Evolutionary conservation across 2,888 invertebrate genomes (phyloP).

Genomic region (Deladenus siricidicola): DNA sequence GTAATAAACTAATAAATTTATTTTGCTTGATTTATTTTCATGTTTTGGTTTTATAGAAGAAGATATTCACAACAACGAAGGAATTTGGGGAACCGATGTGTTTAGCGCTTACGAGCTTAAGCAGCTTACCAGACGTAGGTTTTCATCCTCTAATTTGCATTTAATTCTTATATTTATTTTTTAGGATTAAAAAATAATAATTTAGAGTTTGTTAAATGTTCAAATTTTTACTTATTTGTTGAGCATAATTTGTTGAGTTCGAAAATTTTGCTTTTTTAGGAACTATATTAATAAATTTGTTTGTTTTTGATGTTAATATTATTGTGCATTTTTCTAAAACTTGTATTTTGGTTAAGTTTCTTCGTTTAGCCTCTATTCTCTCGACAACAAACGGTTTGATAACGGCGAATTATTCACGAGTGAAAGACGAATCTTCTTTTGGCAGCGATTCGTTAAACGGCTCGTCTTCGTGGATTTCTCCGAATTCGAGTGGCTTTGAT

Average conservation of each 20-base stretch:
- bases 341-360: not conserved
- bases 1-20: not conserved
- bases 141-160: too few relatives aligned
- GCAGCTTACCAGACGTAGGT: conserved; percentile 88
- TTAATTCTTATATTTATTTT: not conserved
- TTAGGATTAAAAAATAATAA: too few relatives aligned
- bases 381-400: conserved; percentile 15
- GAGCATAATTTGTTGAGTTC: too few relatives aligned
- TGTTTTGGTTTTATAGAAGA: conserved; percentile 7
- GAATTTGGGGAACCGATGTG: conserved; percentile 97
- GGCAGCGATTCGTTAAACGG: not conserved
- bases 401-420: conserved; percentile 4
- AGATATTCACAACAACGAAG: conserved; percentile 62
- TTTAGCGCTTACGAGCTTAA: conserved; percentile 98
- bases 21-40: not conserved
- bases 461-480: conserved; percentile 5
- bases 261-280: too few relatives aligned
- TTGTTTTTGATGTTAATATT: too few relatives aligned
- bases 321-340: too few relatives aligned
- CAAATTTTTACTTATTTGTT: too few relatives aligned
- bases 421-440: conserved; percentile 6
- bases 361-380: conserved; percentile 19
- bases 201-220: too few relatives aligned
- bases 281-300: too few relatives aligned
- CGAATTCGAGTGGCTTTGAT: conserved; percentile 5